A percentile compares a stretch with the other conserved stretches of the same genome.
phyloP scores from a whole-genome alignment of 2,113 vertebrate genomes.

The Phyllostomus discolor region DNA sequence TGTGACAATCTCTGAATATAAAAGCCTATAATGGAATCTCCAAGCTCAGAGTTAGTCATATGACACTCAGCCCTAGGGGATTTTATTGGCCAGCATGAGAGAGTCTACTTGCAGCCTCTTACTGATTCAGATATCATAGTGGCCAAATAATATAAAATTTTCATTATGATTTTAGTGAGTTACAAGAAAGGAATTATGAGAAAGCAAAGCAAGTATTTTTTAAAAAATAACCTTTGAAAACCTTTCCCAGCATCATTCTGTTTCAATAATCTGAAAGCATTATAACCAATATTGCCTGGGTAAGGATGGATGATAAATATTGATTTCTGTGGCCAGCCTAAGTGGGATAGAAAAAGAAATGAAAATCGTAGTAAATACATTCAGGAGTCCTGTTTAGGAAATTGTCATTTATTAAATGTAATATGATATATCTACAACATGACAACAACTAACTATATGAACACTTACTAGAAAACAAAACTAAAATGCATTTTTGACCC shows the following conservation, averaged over 20 bases:
- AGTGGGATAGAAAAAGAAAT: not conserved
- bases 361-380: conserved; percentile 33
- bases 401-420: conserved; percentile 50
- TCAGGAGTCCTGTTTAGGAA: conserved; percentile 24
- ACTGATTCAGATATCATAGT: not conserved
- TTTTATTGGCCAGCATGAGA: not conserved
- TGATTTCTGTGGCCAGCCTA: not conserved
- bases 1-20: not conserved
- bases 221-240: not conserved
- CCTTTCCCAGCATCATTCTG: not conserved
- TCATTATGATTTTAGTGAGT: not conserved
- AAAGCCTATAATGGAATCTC: not conserved
- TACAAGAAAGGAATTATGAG: not conserved
- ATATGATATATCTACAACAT: not conserved
- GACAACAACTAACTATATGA: not conserved
- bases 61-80: not conserved
- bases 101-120: not conserved
- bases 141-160: not conserved
- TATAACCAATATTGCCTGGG: not conserved
- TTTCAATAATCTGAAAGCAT: not conserved
- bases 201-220: not conserved
- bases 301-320: not conserved
- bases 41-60: not conserved
- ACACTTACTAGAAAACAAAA: conserved; percentile 30
- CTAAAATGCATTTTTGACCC: not conserved